Base-by-base conservation (phyloP, 2,113 vertebrate species). In the Semicossyphus pulcher region DNA sequence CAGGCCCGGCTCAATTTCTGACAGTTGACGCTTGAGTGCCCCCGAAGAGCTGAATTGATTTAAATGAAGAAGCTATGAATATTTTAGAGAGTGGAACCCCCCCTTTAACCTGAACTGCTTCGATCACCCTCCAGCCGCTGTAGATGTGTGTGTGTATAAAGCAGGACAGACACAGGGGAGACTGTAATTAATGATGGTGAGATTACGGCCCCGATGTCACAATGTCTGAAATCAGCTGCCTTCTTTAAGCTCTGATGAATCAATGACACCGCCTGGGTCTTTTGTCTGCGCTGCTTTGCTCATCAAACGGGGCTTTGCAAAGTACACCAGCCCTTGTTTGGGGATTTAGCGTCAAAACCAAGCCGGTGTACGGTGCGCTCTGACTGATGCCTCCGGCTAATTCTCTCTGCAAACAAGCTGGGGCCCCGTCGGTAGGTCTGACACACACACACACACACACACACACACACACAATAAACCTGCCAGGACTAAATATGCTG, bases 1-100 rank as follows among this genome's bases (percentile, higher is more conserved):
- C 87, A 89, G 88, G 78, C 81, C 78, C 76, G 32, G 88, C 90
- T 90, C 91, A 77, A 87, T 91, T 88, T 91, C 92, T 90, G 86
- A 92, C 90, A 89, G 91, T 85, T 84, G 80, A 88, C 78, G 89
- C 92, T 83, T 58, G 86, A 78, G 85, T 90, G 85, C 79, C 51
- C 88, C 83, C 78, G 72, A 61, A 84, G 76, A 87, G 87, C 62
- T 6, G 87, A 90, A 90, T 89, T 91, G 90, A 93, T 93, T 93
- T 92, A 92, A 92, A 93, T 92, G 89, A 92, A 93, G 91, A 89
- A 90, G 88, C 92, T 91, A 92, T 93, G 90, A 93, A 93, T 93
- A 93, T 92, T 93, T 92, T 92, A 93, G 64, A 87, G 82, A 65
- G 80, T 32, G 53, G 74, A 83, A 61, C 56, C 70, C 74, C 78